Evolutionary conservation across 2,888 invertebrate genomes (phyloP), one percentile per base, ranked within the genome.

Genomic region (Caenorhabditis sulstoni): DNA sequence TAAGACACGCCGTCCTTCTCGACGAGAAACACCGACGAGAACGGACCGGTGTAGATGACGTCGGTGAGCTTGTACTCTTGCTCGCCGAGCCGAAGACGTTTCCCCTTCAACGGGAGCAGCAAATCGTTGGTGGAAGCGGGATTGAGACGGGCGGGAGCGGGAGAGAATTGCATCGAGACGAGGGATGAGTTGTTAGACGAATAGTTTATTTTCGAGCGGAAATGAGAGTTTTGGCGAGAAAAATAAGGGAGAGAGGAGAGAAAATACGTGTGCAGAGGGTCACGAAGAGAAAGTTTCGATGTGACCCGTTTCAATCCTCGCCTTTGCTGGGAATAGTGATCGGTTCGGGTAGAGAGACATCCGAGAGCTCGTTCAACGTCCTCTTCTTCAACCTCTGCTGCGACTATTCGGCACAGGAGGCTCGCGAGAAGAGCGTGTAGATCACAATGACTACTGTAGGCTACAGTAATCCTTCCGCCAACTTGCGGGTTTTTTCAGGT

Each of bases 401-500:
- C 12, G 83, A 75, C 83, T 81, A 83, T 41, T 58, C 50, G 11
- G 83, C 80, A 1, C 66, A n/a, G n/a, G 64, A 47, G 7, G 73
- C 73, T 41, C 55, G 47, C 1, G 81, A 50, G 45, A 78, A 71
- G 14, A 80, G 39, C 22, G 71, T 50, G 55, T 81, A 83, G 65
- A 66, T 90, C 68, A 90, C 90, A 9, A 89, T 90, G 90, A 90
- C 90, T 49, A 90, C 90, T 47, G 90, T 89, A 76, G 52, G 80
- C 47, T 12, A n/a, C 29, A 3, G 29, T 29, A 1, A 18, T 53
- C 35, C 39, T 29, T n/a, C n/a, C n/a, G n/a, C n/a, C n/a, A n/a
- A n/a, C n/a, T n/a, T n/a, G n/a, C n/a, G n/a, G n/a, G n/a, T n/a
- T n/a, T 59, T 66, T 86, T 44, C 65, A 89, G 88, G 88, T 90